Evolutionary conservation across 2,113 vertebrate species (phyloP).

Genomic region (Elachura formosa): DNA sequence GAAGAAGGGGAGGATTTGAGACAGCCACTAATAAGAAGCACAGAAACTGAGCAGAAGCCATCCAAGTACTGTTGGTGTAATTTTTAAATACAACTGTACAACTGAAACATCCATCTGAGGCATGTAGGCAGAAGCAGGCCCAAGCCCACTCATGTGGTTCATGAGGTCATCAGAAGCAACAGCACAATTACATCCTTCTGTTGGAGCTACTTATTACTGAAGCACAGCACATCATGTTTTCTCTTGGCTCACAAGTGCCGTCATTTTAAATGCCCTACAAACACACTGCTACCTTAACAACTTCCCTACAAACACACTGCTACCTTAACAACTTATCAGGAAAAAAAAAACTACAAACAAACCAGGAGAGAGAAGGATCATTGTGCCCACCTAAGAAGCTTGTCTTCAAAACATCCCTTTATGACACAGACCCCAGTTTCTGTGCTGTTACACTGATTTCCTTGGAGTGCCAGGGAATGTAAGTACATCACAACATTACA

Average conservation of each 20-base stretch:
- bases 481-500: neutral
- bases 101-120: neutral
- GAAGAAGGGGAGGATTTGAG: neutral
- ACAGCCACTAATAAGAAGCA: neutral
- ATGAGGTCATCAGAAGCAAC: slow-evolving; percentile 17
- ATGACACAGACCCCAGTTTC: neutral
- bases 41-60: neutral
- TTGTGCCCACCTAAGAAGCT: neutral
- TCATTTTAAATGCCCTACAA: neutral
- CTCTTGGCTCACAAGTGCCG: neutral
- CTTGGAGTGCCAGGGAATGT: neutral
- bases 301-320: neutral
- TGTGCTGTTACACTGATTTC: neutral
- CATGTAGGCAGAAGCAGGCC: neutral
- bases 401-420: neutral
- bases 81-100: neutral
- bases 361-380: neutral
- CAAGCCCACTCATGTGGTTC: neutral
- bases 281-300: neutral
- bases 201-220: neutral
- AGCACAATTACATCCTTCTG: slow-evolving; percentile 20
- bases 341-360: neutral
- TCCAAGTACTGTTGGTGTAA: neutral
- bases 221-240: neutral
- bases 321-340: neutral